Base-by-base conservation (phyloP, 2,888 invertebrate genomes). In the Anaspis maculata region DNA sequence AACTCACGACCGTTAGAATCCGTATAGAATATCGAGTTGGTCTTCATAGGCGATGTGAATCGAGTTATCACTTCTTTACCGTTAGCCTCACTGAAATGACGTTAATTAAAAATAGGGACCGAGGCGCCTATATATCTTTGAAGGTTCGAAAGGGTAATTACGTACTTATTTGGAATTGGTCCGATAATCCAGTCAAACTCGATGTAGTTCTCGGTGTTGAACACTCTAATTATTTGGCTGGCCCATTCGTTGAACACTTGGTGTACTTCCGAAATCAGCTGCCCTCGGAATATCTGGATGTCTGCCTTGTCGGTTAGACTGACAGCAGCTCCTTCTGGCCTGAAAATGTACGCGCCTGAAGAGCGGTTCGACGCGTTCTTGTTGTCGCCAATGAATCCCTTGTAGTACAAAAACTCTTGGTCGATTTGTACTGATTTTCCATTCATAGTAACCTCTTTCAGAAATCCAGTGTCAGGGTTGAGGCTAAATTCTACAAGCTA, bases 1-100 rank as follows among this genome's bases (percentile, higher is more conserved):
- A 85, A 75, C 59, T 94, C 87, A 12, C 95, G 70, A 0, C 94
- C 95, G 60, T 95, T 97, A 0, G 90, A 81, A 59, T 97, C 96
- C 0, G 95, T 96, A 55, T 79, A 90, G 60, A 95, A 95, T 0
- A 65, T 66, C 0, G 74, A 74, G 0, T 73, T 64, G 0, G 77
- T 78, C 0, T 70, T 46, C 1, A 89, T 56, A 16, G 73, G 62
- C 6, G 51, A 40, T 10, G 67, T 65, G 57, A 79, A 83, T 7
- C 76, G 66, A 3, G 72, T 74, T 3, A 88, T 74, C 1, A 86
- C 69, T 59, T 86, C 86, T 50, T 78, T 81, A 1, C 83, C 82
- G 1, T 40, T 37, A 3, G 11, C 25, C 3, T 22, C 22, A 7
- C 32, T 25, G 16, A 7, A 19, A 19, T n/a, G n/a, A n/a, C n/a